A percentile compares a stretch with the other conserved stretches of the same genome.
phyloP scores from a whole-genome alignment of 2,888 invertebrate genomes.

The Dynastes maya region DNA sequence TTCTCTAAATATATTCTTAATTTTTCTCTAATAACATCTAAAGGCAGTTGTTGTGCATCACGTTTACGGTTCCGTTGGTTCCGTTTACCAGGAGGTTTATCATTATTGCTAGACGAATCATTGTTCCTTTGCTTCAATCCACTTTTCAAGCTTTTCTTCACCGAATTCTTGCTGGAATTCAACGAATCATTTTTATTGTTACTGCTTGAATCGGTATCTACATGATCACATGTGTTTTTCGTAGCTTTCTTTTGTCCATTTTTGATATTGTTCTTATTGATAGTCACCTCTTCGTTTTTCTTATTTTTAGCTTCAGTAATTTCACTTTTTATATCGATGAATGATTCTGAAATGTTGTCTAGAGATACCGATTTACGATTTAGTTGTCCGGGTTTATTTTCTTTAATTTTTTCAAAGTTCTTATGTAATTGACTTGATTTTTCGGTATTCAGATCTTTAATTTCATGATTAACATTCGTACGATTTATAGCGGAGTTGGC shows the following conservation, averaged over 20 bases:
- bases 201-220: slow-evolving; percentile 62
- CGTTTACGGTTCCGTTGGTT: slow-evolving; percentile 73
- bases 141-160: slow-evolving; percentile 65
- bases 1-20: slow-evolving; percentile 72
- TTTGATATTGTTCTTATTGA: slow-evolving; percentile 72
- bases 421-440: slow-evolving; percentile 55
- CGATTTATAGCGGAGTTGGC: slow-evolving; percentile 68
- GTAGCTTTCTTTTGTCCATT: slow-evolving; percentile 71
- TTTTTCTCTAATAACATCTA: slow-evolving; percentile 68
- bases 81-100: slow-evolving; percentile 70
- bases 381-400: slow-evolving; percentile 68
- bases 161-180: slow-evolving; percentile 62
- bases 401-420: slow-evolving; percentile 62
- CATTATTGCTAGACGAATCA: slow-evolving; percentile 61
- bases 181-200: slow-evolving; percentile 63
- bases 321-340: slow-evolving; percentile 69
- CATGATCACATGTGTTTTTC: slow-evolving; percentile 65
- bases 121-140: slow-evolving; percentile 61
- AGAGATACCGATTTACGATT: slow-evolving; percentile 77
- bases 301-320: slow-evolving; percentile 65
- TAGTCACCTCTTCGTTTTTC: slow-evolving; percentile 68
- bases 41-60: slow-evolving; percentile 68
- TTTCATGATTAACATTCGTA: slow-evolving; percentile 74
- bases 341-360: slow-evolving; percentile 71
- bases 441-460: slow-evolving; percentile 65